phyloP scores from a whole-genome alignment of 92 coral and sea anemone species.

The Phenganax stokvisi region DNA sequence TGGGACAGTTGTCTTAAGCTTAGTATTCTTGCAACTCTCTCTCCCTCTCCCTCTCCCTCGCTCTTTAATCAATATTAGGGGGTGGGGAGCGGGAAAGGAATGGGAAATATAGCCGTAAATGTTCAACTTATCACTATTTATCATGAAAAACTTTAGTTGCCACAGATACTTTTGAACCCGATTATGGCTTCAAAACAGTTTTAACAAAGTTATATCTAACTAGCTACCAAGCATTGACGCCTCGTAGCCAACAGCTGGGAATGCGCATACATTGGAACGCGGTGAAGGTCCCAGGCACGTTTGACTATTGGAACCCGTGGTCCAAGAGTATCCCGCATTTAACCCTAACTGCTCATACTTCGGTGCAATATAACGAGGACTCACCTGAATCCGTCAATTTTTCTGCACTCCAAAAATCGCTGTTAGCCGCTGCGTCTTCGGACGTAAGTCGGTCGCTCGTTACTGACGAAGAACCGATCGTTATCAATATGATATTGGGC shows the following conservation, averaged over 20 bases:
- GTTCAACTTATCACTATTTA: too few species aligned
- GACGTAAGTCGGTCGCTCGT: constrained; percentile 64
- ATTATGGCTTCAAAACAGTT: too few species aligned
- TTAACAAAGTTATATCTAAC: neutral
- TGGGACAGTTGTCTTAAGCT: too few species aligned
- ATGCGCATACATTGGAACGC: constrained; percentile 76
- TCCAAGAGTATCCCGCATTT: constrained; percentile 73
- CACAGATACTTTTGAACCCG: too few species aligned
- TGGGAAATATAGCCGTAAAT: too few species aligned
- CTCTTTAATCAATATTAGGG: too few species aligned
- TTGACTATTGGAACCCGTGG: constrained; percentile 99
- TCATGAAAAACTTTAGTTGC: too few species aligned
- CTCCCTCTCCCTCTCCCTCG: too few species aligned
- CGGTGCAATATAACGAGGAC: constrained; percentile 39
- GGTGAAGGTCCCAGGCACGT: constrained; percentile 50
- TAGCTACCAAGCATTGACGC: constrained; percentile 83
- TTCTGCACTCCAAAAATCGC: constrained; percentile 55
- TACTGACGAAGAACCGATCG: constrained; percentile 68
- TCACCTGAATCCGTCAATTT: constrained; percentile 56
- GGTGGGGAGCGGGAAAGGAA: too few species aligned
- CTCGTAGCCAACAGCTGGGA: constrained; percentile 61
- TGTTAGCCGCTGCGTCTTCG: constrained; percentile 67
- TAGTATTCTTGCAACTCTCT: too few species aligned
- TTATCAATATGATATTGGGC: constrained; percentile 68
- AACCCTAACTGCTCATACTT: constrained; percentile 66